Evolutionary conservation across 2,888 invertebrate species (phyloP).

Genomic region (Drosophila mulleri): DNA sequence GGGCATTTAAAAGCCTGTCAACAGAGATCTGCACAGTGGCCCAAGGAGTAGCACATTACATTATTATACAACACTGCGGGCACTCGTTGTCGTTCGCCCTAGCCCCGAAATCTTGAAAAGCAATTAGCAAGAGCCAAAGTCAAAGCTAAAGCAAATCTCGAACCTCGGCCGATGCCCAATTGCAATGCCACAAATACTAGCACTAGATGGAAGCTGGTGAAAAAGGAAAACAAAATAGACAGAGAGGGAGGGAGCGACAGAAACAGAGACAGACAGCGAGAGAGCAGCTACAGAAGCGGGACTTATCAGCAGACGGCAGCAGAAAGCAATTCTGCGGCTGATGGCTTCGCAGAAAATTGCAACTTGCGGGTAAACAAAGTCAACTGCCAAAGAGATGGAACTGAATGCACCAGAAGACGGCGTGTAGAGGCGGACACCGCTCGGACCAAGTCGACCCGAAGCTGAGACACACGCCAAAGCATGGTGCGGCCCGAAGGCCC

Average conservation of each 20-base stretch:
- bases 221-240: slow-evolving; percentile 2
- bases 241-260: neutral
- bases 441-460: slow-evolving; percentile 32
- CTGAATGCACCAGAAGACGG: neutral
- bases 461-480: slow-evolving; percentile 62
- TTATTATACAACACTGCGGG: slow-evolving; percentile 17
- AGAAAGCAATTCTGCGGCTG: slow-evolving; percentile 73
- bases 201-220: slow-evolving; percentile 21
- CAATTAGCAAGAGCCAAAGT: slow-evolving; percentile 62
- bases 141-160: slow-evolving; percentile 46
- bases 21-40: slow-evolving; percentile 36
- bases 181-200: slow-evolving; percentile 56
- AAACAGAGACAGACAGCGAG: neutral
- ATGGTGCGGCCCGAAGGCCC: slow-evolving; percentile 35
- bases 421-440: slow-evolving; percentile 4
- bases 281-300: slow-evolving; percentile 63
- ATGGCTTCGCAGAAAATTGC: slow-evolving; percentile 78
- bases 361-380: slow-evolving; percentile 80
- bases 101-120: slow-evolving; percentile 71
- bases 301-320: slow-evolving; percentile 69
- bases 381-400: slow-evolving; percentile 44
- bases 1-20: slow-evolving; percentile 71
- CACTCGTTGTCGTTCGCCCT: slow-evolving; percentile 44
- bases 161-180: slow-evolving; percentile 58
- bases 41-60: slow-evolving; percentile 36